phyloP scores from a whole-genome alignment of 2,113 vertebrate genomes.

The Andinoacara biseriatus region DNA sequence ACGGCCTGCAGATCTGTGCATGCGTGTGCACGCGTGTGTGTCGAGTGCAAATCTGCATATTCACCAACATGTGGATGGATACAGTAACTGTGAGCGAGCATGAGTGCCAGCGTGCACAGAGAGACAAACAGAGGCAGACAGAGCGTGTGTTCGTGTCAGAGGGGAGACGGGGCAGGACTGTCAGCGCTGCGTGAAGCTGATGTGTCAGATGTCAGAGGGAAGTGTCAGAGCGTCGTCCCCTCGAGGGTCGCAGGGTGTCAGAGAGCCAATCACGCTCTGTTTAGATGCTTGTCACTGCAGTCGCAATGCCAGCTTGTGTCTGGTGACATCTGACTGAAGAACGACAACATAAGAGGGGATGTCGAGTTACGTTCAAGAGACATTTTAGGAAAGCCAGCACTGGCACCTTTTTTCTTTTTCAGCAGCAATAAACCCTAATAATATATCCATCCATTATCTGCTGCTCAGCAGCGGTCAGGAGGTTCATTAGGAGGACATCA shows the following conservation, averaged over 20 bases:
- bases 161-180: constrained; percentile 41
- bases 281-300: constrained; percentile 50
- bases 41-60: neutral
- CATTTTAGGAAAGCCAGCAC: neutral
- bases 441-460: too few relatives aligned
- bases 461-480: too few relatives aligned
- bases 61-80: neutral
- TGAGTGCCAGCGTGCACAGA: neutral
- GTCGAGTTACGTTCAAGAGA: neutral
- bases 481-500: neutral
- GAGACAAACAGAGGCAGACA: neutral
- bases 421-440: too few relatives aligned
- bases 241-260: constrained; percentile 29
- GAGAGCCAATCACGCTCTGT: constrained; percentile 51
- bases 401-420: too few relatives aligned
- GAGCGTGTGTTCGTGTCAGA: constrained; percentile 29
- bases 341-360: too few relatives aligned
- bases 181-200: constrained; percentile 56
- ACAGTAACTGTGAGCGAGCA: constrained; percentile 7
- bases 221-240: constrained; percentile 57
- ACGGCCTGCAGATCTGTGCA: constrained; percentile 18
- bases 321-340: constrained; percentile 35
- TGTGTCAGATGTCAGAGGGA: constrained; percentile 67
- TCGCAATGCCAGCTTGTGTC: constrained; percentile 15
- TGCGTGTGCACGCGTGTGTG: neutral